phyloP scores from a whole-genome alignment of 2,888 invertebrate genomes.

The Stenoptilia bipunctidactyla region DNA sequence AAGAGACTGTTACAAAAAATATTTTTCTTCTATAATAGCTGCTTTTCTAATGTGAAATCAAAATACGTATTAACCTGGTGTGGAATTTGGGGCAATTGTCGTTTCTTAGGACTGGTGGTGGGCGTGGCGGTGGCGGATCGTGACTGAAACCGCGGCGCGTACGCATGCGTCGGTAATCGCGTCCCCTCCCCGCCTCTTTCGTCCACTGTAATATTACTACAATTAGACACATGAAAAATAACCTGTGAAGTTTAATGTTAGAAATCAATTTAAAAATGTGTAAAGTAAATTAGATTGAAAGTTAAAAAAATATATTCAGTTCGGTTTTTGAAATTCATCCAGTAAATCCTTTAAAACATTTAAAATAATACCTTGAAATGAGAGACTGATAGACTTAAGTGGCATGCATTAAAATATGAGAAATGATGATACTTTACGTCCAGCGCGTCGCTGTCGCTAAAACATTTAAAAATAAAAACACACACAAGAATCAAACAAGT shows the following conservation, averaged over 20 bases:
- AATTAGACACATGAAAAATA: conserved; percentile 18
- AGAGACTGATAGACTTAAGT: not conserved
- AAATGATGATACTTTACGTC: no score
- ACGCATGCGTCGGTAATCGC: conserved; percentile 68
- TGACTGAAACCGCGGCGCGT: conserved; percentile 81
- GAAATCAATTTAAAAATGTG: no score
- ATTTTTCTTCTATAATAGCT: no score
- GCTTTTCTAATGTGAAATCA: not conserved
- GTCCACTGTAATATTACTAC: conserved; percentile 37
- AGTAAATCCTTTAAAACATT: not conserved
- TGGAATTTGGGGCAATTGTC: conserved; percentile 96
- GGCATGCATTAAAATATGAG: not conserved
- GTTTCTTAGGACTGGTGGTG: conserved; percentile 94
- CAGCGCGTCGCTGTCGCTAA: not conserved
- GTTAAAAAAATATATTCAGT: no score
- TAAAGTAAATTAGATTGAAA: no score
- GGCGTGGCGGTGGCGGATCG: conserved; percentile 93
- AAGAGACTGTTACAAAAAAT: no score
- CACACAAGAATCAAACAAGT: not conserved
- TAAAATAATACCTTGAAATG: not conserved
- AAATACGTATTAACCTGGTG: conserved; percentile 39
- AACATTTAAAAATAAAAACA: not conserved
- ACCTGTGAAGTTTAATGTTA: not conserved
- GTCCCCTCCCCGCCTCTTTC: conserved; percentile 36
- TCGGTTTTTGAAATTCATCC: no score